These are phyloP conservation scores for Callospermophilus lateralis DNA, from an alignment of 2,113 vertebrate species.

Conservation along the genomic window DNA sequence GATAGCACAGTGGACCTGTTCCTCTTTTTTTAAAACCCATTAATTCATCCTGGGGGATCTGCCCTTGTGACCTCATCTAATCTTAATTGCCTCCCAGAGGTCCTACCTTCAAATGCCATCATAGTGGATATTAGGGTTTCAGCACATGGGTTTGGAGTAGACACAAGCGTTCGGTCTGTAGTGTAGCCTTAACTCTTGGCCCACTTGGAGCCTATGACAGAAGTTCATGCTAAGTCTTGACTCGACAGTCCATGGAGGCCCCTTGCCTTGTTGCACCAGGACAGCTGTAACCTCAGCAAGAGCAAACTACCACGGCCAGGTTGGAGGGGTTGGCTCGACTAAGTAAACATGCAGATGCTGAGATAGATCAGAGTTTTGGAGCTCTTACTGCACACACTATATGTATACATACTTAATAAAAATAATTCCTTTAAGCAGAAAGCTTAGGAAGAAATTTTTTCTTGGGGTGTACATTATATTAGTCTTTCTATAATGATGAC, in stretches of 20 bases:
- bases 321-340: neutral
- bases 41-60: neutral
- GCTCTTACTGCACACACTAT: neutral
- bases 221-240: rapidly evolving
- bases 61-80: neutral
- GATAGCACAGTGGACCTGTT: too few relatives aligned
- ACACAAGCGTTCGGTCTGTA: neutral
- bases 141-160: neutral
- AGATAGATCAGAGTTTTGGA: neutral
- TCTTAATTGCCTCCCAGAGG: neutral
- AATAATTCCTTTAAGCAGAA: neutral
- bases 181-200: too few relatives aligned
- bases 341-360: neutral
- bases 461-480: neutral
- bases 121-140: neutral
- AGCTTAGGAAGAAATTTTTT: neutral
- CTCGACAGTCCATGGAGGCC: too few relatives aligned
- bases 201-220: too few relatives aligned
- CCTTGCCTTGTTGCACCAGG: neutral
- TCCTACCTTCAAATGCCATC: neutral
- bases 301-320: rapidly evolving
- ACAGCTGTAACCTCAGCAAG: neutral
- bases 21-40: neutral
- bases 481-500: neutral
- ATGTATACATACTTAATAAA: neutral